phyloP scores from a whole-genome alignment of 1,140 invertebrate species.

The Drosophila takahashii region DNA sequence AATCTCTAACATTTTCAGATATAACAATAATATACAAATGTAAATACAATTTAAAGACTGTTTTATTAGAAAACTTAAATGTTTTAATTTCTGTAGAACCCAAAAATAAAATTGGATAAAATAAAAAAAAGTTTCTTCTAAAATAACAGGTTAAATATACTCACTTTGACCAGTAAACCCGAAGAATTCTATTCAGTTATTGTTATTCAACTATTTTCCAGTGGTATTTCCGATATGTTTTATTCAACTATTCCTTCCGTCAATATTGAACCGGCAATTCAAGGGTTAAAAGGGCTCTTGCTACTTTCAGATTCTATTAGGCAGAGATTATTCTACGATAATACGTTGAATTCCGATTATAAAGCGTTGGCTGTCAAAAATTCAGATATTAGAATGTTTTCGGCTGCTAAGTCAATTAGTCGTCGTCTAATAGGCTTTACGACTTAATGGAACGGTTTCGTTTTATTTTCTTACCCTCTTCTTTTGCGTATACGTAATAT shows the following conservation, averaged over 20 bases:
- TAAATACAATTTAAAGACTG: too few relatives aligned
- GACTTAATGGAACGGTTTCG: slow-evolving; percentile 12
- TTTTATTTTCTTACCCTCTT: slow-evolving; percentile 11
- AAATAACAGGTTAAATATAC: not conserved
- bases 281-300: slow-evolving; percentile 5
- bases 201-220: too few relatives aligned
- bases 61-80: too few relatives aligned
- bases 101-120: too few relatives aligned
- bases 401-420: slow-evolving; percentile 43
- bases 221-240: too few relatives aligned
- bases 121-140: not conserved
- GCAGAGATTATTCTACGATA: not conserved
- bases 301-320: not conserved
- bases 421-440: slow-evolving; percentile 40
- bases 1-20: too few relatives aligned
- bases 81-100: too few relatives aligned
- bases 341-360: not conserved
- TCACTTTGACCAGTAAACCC: too few relatives aligned
- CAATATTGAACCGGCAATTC: not conserved
- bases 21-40: too few relatives aligned
- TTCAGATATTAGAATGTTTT: slow-evolving; percentile 14
- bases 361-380: not conserved
- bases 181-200: not conserved
- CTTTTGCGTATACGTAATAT: slow-evolving; percentile 51
- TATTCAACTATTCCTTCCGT: not conserved